Conservation (phyloP, 1,140 invertebrate genomes). For the Aphelinus atriplicis region DNA sequence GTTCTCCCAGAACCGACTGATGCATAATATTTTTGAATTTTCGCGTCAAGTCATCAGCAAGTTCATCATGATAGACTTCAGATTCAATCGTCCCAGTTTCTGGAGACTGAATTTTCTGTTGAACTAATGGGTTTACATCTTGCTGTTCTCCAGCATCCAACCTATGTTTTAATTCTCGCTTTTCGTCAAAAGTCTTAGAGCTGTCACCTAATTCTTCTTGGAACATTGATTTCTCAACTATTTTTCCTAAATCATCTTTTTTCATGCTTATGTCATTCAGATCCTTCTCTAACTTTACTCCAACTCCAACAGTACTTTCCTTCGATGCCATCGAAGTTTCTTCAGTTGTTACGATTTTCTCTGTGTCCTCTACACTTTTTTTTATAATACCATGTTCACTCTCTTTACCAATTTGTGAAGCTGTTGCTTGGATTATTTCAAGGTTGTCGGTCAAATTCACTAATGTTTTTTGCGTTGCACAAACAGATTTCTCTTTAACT, state of each 20-base stretch:
- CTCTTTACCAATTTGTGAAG: slow-evolving; percentile 1
- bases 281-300: slow-evolving; percentile 52
- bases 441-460: slow-evolving; percentile 8
- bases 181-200: slow-evolving; percentile 41
- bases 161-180: slow-evolving; percentile 39
- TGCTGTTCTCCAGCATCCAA: background rate
- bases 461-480: slow-evolving; percentile 46
- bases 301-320: slow-evolving; percentile 51
- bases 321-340: slow-evolving; percentile 45
- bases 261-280: slow-evolving; percentile 35
- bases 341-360: slow-evolving; percentile 48
- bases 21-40: slow-evolving; percentile 57
- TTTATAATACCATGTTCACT: slow-evolving; percentile 31
- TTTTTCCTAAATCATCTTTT: background rate
- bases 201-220: slow-evolving; percentile 1
- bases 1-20: slow-evolving; percentile 38
- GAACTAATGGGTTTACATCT: slow-evolving; percentile 35
- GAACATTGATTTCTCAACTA: slow-evolving; percentile 10
- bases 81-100: slow-evolving; percentile 45
- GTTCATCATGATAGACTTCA: slow-evolving; percentile 52
- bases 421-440: slow-evolving; percentile 8
- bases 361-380: slow-evolving; percentile 49
- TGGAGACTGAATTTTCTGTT: slow-evolving; percentile 38
- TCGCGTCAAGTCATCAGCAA: slow-evolving; percentile 59
- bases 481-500: slow-evolving; percentile 41